Conservation (phyloP, 1,140 invertebrate species). For the Acyrthosiphon pisum region DNA sequence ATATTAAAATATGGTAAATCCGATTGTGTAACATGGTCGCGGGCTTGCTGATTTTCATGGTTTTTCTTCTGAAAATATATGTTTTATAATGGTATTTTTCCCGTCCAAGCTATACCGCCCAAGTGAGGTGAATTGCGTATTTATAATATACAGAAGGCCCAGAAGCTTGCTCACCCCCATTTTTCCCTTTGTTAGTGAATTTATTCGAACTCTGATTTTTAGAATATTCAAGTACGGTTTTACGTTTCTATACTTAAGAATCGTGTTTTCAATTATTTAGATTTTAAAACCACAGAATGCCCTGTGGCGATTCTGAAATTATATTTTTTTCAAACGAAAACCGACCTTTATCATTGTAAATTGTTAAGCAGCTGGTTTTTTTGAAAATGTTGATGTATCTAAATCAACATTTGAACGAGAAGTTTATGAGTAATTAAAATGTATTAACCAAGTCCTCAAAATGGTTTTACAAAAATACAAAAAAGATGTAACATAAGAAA, state of each 20-base stretch:
- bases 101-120: too few relatives aligned
- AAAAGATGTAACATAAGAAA: background rate
- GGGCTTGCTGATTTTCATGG: too few relatives aligned
- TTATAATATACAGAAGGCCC: background rate
- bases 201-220: background rate
- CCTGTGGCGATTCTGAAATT: background rate
- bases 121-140: background rate
- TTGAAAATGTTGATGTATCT: background rate
- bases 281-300: background rate
- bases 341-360: background rate
- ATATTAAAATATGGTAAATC: background rate
- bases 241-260: too few relatives aligned
- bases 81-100: background rate
- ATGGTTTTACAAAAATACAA: background rate
- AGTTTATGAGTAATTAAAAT: background rate
- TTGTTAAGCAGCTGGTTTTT: background rate
- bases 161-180: background rate
- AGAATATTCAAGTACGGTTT: background rate
- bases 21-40: background rate
- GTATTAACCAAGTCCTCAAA: background rate
- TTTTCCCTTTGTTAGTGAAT: background rate
- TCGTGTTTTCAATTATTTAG: background rate
- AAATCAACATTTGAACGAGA: background rate
- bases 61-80: background rate
- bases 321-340: background rate